A percentile compares a stretch with the other conserved stretches of the same genome.
These are phyloP conservation scores for Xenus cinereus DNA, from an alignment of 2,113 vertebrate species.

Conservation along the genomic window DNA sequence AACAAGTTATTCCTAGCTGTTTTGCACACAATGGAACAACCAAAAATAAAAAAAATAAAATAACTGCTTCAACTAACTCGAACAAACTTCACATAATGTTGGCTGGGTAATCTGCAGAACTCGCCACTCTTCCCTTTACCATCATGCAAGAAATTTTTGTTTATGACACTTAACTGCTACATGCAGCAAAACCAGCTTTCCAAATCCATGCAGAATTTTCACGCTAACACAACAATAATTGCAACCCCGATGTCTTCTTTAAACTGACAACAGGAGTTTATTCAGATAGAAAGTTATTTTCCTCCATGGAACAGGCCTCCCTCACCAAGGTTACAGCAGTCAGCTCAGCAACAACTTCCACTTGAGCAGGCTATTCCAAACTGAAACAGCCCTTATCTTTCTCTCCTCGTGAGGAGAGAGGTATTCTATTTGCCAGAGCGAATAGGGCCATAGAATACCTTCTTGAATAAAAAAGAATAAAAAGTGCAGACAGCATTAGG, in stretches of 20 bases:
- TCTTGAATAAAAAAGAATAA: neutral
- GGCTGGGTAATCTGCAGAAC: neutral
- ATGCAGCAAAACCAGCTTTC: neutral
- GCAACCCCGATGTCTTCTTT: neutral
- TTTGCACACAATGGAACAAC: neutral
- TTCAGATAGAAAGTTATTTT: neutral
- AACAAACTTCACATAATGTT: neutral
- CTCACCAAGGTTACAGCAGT: neutral
- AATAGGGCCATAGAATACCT: too few species aligned
- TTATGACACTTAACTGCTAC: neutral
- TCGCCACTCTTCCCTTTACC: neutral
- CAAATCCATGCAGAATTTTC: neutral
- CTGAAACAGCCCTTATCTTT: neutral
- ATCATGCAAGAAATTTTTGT: rapidly evolving
- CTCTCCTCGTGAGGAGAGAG: neutral
- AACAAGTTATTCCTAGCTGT: neutral
- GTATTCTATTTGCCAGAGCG: too few species aligned
- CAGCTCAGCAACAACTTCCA: neutral
- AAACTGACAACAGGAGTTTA: neutral
- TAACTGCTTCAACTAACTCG: neutral
- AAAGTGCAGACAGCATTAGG: neutral
- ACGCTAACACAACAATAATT: neutral
- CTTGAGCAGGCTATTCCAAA: too few species aligned
- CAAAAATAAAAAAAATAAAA: neutral
- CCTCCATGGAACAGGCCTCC: neutral